These are phyloP conservation scores for Leiothrix lutea DNA, from an alignment of 2,113 vertebrate species.

Conservation along the genomic window DNA sequence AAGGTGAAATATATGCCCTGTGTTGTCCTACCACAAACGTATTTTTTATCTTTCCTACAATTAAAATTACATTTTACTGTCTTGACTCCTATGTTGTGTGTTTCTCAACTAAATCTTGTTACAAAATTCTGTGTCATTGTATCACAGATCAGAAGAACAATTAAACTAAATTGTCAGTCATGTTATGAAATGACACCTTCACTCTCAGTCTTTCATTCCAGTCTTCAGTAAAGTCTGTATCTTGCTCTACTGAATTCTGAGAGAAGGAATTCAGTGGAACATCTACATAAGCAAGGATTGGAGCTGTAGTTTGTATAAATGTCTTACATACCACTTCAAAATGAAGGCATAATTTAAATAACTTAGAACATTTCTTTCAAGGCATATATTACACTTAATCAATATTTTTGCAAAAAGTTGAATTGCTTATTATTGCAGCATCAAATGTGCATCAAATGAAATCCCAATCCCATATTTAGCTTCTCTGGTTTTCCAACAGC, in stretches of 20 bases:
- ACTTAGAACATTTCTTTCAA: slow-evolving; percentile 39
- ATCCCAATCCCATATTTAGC: not conserved
- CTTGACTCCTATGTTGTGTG: not conserved
- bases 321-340: slow-evolving; percentile 21
- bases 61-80: not conserved
- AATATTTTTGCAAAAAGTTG: slow-evolving; percentile 15
- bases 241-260: not conserved
- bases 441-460: not conserved
- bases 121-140: not conserved
- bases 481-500: not conserved
- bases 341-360: slow-evolving; percentile 32
- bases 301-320: slow-evolving; percentile 30
- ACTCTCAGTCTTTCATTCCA: not conserved
- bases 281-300: slow-evolving; percentile 23
- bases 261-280: not conserved
- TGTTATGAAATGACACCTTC: not conserved
- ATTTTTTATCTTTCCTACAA: not conserved
- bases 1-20: rapidly evolving
- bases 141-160: not conserved
- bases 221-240: not conserved
- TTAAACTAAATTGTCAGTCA: not conserved
- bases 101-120: not conserved
- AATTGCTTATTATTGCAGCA: slow-evolving; percentile 21
- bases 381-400: not conserved
- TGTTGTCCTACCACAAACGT: not conserved